Conservation (phyloP, 2,888 invertebrate genomes). For the Chrysolina americana region DNA sequence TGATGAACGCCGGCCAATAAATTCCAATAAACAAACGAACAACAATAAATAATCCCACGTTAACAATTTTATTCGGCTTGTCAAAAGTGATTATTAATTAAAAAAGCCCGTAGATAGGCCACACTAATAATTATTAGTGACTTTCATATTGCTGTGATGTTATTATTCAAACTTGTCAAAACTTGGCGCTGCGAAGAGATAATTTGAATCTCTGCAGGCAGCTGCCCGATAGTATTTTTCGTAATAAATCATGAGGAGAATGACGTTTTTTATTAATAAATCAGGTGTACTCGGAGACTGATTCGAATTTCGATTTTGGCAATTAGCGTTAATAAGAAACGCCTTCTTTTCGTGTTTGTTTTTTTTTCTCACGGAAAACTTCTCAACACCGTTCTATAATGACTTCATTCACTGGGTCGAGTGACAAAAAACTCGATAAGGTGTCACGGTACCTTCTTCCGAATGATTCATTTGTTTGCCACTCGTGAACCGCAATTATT, state of each 20-base stretch:
- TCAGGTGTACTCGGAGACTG: constrained; percentile 33
- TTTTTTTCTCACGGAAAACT: constrained; percentile 29
- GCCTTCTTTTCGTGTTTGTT: constrained; percentile 36
- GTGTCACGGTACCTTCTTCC: constrained; percentile 13
- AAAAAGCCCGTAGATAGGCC: constrained; percentile 36
- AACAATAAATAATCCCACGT: constrained; percentile 31
- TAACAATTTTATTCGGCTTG: constrained; percentile 41
- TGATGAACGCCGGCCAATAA: constrained; percentile 13
- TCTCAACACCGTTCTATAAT: constrained; percentile 3
- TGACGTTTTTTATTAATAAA: constrained; percentile 41
- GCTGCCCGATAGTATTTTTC: constrained; percentile 42
- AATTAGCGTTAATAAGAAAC: constrained; percentile 43
- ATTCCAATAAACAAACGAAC: constrained; percentile 30
- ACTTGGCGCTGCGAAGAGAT: constrained; percentile 36
- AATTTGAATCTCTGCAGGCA: constrained; percentile 48
- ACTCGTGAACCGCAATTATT: constrained; percentile 9
- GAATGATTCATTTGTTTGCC: constrained; percentile 9
- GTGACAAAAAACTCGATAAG: constrained; percentile 23
- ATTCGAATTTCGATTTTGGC: constrained; percentile 42
- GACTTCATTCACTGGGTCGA: constrained; percentile 12
- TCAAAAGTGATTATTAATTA: constrained; percentile 42
- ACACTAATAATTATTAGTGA: constrained; percentile 44
- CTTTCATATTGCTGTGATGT: constrained; percentile 45
- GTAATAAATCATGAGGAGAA: constrained; percentile 47
- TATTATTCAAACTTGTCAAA: constrained; percentile 51